Percentiles rank a stretch among this genome's conserved stretches.
Conservation (phyloP, 2,888 invertebrate species). For the Smittia aterrima region DNA sequence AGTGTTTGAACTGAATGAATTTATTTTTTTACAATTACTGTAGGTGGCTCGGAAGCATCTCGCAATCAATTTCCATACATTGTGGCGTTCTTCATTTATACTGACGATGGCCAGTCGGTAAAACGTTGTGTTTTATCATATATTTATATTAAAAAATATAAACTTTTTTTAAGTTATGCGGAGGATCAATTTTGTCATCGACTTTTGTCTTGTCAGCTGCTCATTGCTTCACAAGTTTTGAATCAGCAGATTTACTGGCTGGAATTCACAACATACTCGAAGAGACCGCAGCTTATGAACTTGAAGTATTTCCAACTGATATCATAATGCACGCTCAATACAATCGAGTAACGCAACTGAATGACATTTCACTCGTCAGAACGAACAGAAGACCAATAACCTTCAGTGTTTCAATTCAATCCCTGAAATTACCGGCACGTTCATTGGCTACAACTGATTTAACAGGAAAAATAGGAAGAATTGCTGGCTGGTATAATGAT, state of each 20-base stretch:
- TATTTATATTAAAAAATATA: too few relatives aligned
- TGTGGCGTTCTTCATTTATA: slow-evolving; percentile 16
- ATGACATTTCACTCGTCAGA: slow-evolving; percentile 29
- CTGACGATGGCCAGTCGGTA: slow-evolving; percentile 10
- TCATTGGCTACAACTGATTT: background rate
- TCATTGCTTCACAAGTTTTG: slow-evolving; percentile 19
- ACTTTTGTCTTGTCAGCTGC: slow-evolving; percentile 35
- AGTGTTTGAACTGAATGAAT: background rate
- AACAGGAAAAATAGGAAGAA: background rate
- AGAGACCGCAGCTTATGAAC: slow-evolving; percentile 23
- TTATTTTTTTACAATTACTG: background rate
- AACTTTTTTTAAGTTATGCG: too few relatives aligned
- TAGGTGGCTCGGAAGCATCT: slow-evolving; percentile 28
- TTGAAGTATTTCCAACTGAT: background rate
- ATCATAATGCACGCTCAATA: slow-evolving; percentile 2
- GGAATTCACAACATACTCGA: slow-evolving; percentile 19
- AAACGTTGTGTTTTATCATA: too few relatives aligned
- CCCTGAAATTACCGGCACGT: background rate
- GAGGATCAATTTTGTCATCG: slow-evolving; percentile 32
- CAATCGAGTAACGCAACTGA: background rate
- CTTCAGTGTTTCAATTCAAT: background rate
- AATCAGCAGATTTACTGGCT: slow-evolving; percentile 16
- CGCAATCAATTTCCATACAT: slow-evolving; percentile 36
- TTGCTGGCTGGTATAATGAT: slow-evolving; percentile 27
- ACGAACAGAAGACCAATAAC: slow-evolving; percentile 10